phyloP scores from a whole-genome alignment of 2,888 invertebrate genomes.

The Hipparchia sbordonii region DNA sequence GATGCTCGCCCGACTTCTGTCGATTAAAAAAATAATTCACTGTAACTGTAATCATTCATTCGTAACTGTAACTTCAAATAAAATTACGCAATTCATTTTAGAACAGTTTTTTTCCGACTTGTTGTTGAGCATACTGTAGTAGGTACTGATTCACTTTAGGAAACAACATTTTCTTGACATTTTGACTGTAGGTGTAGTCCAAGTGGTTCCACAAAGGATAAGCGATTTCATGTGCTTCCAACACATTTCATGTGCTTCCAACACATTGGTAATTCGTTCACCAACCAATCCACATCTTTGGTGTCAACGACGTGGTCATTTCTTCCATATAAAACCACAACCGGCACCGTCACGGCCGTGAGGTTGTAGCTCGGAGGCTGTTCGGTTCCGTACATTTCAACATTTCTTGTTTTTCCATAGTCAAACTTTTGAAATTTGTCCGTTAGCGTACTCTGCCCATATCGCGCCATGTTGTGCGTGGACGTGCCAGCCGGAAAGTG shows the following conservation, averaged over 20 bases:
- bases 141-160: constrained; percentile 50
- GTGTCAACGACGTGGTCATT: constrained; percentile 84
- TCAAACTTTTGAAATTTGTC: constrained; percentile 59
- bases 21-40: too few species aligned
- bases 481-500: constrained; percentile 66
- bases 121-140: constrained; percentile 34
- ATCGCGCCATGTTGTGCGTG: constrained; percentile 57
- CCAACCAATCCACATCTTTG: constrained; percentile 80
- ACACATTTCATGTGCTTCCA: constrained; percentile 81
- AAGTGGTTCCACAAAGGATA: constrained; percentile 65
- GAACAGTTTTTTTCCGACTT: neutral
- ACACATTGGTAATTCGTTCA: constrained; percentile 78
- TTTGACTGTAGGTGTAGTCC: constrained; percentile 55
- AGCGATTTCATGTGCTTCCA: constrained; percentile 80
- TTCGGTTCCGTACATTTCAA: constrained; percentile 53
- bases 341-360: constrained; percentile 55
- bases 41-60: neutral
- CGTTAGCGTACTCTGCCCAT: constrained; percentile 57
- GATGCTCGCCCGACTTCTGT: too few species aligned
- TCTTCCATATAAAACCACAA: constrained; percentile 59
- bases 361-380: constrained; percentile 59
- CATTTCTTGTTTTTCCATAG: constrained; percentile 56
- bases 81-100: neutral
- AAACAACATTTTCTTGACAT: constrained; percentile 48
- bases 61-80: too few species aligned